These are phyloP conservation scores for Chlorodrepanis virens DNA, from an alignment of 2,113 vertebrate species.

Conservation along the genomic window DNA sequence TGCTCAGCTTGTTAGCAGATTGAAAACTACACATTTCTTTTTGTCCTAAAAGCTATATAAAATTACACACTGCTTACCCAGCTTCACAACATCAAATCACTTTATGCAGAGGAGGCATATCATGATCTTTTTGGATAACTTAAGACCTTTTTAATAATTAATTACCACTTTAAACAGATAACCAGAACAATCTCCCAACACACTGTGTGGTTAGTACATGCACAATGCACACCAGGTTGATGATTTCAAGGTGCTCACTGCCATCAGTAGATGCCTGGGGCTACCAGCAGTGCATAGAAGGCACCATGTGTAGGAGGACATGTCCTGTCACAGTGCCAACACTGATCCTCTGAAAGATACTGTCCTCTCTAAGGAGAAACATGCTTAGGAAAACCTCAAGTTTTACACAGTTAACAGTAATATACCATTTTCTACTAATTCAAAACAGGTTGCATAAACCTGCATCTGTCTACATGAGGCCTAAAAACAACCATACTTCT, in stretches of 20 bases:
- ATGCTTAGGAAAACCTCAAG: not conserved
- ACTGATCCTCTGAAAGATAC: not conserved
- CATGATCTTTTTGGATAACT: not conserved
- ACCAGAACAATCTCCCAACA: not conserved
- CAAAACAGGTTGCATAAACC: constrained; percentile 3
- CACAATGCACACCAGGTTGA: not conserved
- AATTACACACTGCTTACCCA: not conserved
- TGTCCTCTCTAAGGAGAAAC: not conserved
- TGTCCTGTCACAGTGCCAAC: not conserved
- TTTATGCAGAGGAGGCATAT: not conserved
- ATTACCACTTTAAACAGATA: not conserved
- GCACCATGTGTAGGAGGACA: not conserved
- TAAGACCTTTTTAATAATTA: not conserved
- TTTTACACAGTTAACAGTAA: not conserved
- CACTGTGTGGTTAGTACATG: not conserved
- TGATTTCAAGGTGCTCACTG: not conserved
- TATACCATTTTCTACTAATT: not conserved
- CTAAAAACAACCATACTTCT: not conserved
- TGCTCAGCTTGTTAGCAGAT: not conserved
- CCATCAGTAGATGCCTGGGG: not conserved
- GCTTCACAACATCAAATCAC: not conserved
- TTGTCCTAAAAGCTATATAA: not conserved
- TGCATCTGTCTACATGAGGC: not conserved
- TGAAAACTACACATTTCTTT: not conserved
- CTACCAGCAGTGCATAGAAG: not conserved